phyloP scores from a whole-genome alignment of 2,888 invertebrate genomes.

The Chalcosyrphus nemorum region DNA sequence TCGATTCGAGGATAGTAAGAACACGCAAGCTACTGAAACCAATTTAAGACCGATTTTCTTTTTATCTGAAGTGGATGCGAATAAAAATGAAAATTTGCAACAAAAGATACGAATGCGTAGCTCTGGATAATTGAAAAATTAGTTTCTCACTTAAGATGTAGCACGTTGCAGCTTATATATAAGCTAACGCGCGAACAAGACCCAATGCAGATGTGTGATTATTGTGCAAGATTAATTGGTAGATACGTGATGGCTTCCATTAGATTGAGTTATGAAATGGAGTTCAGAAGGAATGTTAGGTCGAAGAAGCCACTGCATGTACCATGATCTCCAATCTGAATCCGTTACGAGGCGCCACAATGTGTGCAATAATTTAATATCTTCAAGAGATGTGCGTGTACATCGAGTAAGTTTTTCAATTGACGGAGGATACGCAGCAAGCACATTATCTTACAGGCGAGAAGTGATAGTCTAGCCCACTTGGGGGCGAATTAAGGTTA shows the following conservation, averaged over 20 bases:
- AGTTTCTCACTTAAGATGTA: slow-evolving; percentile 26
- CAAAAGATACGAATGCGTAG: slow-evolving; percentile 32
- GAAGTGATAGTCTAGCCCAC: no score
- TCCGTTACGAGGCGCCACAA: not conserved
- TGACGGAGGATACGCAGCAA: no score
- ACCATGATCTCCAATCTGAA: slow-evolving; percentile 10
- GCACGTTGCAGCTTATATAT: not conserved
- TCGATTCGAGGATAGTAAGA: slow-evolving; percentile 21
- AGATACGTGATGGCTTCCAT: slow-evolving; percentile 7
- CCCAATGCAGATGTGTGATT: slow-evolving; percentile 11
- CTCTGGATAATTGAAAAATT: slow-evolving; percentile 49
- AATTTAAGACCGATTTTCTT: slow-evolving; percentile 21
- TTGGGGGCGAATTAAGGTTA: no score
- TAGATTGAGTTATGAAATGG: slow-evolving; percentile 27
- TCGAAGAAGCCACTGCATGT: not conserved
- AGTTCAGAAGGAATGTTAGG: not conserved
- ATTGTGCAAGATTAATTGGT: slow-evolving; percentile 44
- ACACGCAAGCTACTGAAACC: slow-evolving; percentile 55
- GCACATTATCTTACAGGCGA: no score
- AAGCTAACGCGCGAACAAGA: slow-evolving; percentile 2
- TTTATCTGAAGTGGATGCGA: slow-evolving; percentile 45
- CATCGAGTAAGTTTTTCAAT: no score
- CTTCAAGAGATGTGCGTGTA: not conserved
- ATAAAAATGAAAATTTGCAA: slow-evolving; percentile 43
- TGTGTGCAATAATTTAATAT: not conserved